Conservation (phyloP, 2,797 vertebrate genomes). For the Coregonus ussuriensis region DNA sequence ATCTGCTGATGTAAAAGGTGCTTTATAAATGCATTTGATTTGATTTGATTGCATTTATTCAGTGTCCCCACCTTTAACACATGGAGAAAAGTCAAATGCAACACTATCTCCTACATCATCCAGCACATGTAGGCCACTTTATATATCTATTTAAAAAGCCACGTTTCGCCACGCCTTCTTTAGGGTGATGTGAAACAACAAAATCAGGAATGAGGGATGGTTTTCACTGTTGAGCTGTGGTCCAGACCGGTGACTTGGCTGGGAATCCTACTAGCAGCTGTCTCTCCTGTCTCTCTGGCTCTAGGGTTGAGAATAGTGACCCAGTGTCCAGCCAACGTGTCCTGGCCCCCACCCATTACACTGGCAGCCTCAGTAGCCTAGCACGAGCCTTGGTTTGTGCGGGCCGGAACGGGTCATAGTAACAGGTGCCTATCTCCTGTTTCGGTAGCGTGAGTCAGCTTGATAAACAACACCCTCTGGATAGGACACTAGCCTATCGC, state of each 20-base stretch:
- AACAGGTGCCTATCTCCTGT: background rate
- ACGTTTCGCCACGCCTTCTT: background rate
- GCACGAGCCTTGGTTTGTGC: background rate
- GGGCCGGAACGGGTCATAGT: background rate
- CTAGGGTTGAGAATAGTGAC: conserved; percentile 5
- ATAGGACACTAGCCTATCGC: background rate
- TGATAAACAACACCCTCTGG: background rate
- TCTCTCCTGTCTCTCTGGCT: background rate
- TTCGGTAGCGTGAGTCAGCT: background rate
- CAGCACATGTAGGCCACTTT: background rate
- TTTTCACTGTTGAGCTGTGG: background rate
- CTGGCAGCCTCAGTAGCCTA: background rate
- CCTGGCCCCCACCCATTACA: background rate
- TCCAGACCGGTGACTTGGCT: background rate
- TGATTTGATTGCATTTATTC: background rate
- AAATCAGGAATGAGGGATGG: background rate
- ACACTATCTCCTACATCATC: background rate
- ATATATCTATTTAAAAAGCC: background rate
- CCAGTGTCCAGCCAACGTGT: conserved; percentile 22
- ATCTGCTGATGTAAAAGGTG: no score
- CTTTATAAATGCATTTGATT: no score
- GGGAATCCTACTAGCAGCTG: background rate
- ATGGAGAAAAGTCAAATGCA: background rate
- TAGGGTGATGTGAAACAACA: background rate
- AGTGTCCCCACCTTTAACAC: background rate